phyloP scores from a whole-genome alignment of 1,140 invertebrate species.

The Drosophila chauvacae region DNA sequence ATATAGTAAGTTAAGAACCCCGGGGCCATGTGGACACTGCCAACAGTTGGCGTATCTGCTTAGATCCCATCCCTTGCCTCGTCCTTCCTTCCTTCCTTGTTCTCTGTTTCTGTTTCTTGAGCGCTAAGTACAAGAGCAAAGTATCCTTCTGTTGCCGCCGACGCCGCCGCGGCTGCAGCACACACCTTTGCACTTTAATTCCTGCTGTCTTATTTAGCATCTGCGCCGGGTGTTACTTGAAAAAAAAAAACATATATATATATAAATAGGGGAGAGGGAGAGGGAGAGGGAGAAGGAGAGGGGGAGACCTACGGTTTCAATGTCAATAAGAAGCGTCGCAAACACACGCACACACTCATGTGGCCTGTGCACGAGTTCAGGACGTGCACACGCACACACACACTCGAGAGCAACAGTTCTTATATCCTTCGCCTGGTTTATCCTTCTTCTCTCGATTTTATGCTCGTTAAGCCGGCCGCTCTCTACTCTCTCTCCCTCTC shows the following conservation, averaged over 20 bases:
- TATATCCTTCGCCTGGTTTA: conserved; percentile 49
- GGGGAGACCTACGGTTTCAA: conserved; percentile 38
- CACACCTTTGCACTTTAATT: conserved; percentile 74
- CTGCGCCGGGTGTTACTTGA: conserved; percentile 77
- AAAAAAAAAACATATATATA: conserved; percentile 2
- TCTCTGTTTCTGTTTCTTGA: conserved; percentile 10
- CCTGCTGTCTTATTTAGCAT: conserved; percentile 79
- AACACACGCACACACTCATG: conserved; percentile 27
- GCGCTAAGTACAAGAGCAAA: conserved; percentile 36
- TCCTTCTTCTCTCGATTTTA: conserved; percentile 43
- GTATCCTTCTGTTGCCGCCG: conserved; percentile 25
- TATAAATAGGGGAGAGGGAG: conserved; percentile 3
- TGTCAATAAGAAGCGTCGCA: conserved; percentile 59
- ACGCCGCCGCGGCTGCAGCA: conserved; percentile 22
- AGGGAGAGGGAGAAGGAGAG: conserved; percentile 3
- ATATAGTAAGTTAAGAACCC: conserved; percentile 13
- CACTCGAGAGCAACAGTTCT: conserved; percentile 50
- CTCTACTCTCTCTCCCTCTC: background rate
- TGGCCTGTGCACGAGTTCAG: conserved; percentile 66
- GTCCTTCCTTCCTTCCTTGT: conserved; percentile 1
- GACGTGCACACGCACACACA: conserved; percentile 58
- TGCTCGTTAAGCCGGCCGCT: conserved; percentile 26
- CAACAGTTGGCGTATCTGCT: conserved; percentile 38
- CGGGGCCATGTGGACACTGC: conserved; percentile 30
- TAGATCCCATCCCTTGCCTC: conserved; percentile 18